Base-by-base conservation (phyloP, 2,888 invertebrate species). In the Alloplasta piceator region DNA sequence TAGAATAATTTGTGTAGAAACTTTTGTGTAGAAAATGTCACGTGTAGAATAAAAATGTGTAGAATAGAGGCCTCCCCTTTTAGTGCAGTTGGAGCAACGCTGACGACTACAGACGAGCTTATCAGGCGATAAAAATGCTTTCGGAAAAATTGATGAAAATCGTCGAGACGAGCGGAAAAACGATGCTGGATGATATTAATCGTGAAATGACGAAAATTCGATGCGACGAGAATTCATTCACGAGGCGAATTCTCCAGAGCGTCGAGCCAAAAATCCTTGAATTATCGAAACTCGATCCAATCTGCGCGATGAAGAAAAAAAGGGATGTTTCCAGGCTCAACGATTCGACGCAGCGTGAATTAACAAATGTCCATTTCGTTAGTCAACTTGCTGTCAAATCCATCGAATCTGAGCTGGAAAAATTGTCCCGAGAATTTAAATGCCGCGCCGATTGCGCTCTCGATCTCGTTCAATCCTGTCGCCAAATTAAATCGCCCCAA, bases 231-330 rank as follows among this genome's bases (percentile, higher is more conserved):
- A 68, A 76, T 55, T 26, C 48, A 5, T 72, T 76, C n/a, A 83
- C 72, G 12, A 73, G 61, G 7, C 68, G 52, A 64, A 80, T 83
- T 56, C 63, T 80, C 3, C 63, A 60, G 6, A 80, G 70, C 1
- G 63, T 83, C 4, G 78, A 80, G 16, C 46, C 52, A 2, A 85
- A 68, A 5, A 66, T 88, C 9, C 48, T 76, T 5, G 66, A 83
- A 43, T 39, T 88, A 1, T 67, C 82, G 0, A 75, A 39, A 0
- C 41, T 87, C 14, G 81, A 89, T 41, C 67, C 80, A 0, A 16
- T 55, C 14, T 86, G 79, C 7, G 88, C 82, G 1, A 79, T 76
- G 5, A 52, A 58, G 9, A 86, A 83, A 66, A 83, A 88, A 14
- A 81, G 80, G n/a, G 60, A 79, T 0, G 70, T 80, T 10, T 36